phyloP scores from a whole-genome alignment of 2,888 invertebrate genomes.

The Perizoma affinitatum region DNA sequence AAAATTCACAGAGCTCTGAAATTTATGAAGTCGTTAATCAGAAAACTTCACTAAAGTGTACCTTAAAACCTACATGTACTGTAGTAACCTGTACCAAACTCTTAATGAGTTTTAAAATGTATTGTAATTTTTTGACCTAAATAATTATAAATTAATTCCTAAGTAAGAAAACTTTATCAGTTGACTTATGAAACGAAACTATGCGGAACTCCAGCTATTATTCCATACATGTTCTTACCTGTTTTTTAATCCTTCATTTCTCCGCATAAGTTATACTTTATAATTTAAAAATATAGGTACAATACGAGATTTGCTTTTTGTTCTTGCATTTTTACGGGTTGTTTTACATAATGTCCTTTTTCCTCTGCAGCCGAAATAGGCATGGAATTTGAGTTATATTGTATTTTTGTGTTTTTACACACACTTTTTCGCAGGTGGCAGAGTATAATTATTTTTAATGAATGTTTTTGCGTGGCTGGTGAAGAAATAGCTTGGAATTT shows the following conservation, averaged over 20 bases:
- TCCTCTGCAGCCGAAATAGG: constrained; percentile 29
- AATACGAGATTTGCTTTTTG: constrained; percentile 56
- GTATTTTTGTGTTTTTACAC: constrained; percentile 19
- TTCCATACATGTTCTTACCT: constrained; percentile 20
- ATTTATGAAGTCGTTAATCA: too few relatives aligned
- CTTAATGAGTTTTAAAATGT: too few relatives aligned
- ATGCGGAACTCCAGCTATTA: constrained; percentile 13
- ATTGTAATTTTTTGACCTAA: too few relatives aligned
- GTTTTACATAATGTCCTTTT: constrained; percentile 63
- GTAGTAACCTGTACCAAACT: too few relatives aligned
- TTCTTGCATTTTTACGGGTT: constrained; percentile 47
- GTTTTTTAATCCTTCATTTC: constrained; percentile 41
- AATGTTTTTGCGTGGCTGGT: constrained; percentile 23
- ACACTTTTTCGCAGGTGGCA: constrained; percentile 26
- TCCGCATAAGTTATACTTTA: constrained; percentile 48
- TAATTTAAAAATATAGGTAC: constrained; percentile 41
- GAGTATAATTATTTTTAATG: constrained; percentile 27
- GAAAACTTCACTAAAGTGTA: too few relatives aligned
- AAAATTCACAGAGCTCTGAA: too few relatives aligned
- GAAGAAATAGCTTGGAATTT: constrained; percentile 15
- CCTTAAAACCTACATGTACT: too few relatives aligned
- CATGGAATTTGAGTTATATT: constrained; percentile 27
- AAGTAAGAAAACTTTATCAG: neutral
- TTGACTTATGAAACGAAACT: neutral
- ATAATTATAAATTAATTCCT: too few relatives aligned